Evolutionary conservation across 1,140 invertebrate species (phyloP).

Genomic region (Drosophila seguyi): DNA sequence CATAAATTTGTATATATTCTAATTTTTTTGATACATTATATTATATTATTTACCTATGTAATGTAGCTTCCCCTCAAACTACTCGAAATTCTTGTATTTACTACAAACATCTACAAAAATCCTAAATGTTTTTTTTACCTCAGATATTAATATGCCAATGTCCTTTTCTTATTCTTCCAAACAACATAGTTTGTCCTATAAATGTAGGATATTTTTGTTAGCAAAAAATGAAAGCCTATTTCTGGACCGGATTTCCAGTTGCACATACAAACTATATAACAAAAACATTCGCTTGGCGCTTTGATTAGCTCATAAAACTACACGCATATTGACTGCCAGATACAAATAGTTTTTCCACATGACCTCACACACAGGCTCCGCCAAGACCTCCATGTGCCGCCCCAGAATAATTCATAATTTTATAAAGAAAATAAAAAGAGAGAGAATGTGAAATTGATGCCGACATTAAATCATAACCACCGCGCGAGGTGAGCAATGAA

Average conservation of each 20-base stretch:
- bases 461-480: conserved; percentile 54
- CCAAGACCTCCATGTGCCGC: conserved; percentile 6
- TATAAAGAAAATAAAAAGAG: background rate
- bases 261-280: conserved; percentile 10
- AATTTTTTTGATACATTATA: too few relatives aligned
- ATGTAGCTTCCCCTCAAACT: too few relatives aligned
- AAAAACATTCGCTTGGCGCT: conserved; percentile 26
- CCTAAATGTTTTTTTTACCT: background rate
- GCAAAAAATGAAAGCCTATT: background rate
- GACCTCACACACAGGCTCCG: conserved; percentile 20
- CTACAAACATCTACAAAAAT: background rate
- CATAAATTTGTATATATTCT: too few relatives aligned
- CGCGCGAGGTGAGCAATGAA: conserved; percentile 46
- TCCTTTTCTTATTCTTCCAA: too few relatives aligned
- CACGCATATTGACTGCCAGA: conserved; percentile 51
- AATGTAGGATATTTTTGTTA: background rate
- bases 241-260: conserved; percentile 42
- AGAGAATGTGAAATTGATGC: conserved; percentile 42
- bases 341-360: conserved; percentile 52
- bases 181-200: background rate
- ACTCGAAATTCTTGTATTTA: too few relatives aligned
- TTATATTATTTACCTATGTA: too few relatives aligned
- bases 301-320: conserved; percentile 57
- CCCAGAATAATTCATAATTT: conserved; percentile 38
- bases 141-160: background rate